phyloP scores from a whole-genome alignment of 35 echinoderm and acorn worm species.

The Diadema setosum region DNA sequence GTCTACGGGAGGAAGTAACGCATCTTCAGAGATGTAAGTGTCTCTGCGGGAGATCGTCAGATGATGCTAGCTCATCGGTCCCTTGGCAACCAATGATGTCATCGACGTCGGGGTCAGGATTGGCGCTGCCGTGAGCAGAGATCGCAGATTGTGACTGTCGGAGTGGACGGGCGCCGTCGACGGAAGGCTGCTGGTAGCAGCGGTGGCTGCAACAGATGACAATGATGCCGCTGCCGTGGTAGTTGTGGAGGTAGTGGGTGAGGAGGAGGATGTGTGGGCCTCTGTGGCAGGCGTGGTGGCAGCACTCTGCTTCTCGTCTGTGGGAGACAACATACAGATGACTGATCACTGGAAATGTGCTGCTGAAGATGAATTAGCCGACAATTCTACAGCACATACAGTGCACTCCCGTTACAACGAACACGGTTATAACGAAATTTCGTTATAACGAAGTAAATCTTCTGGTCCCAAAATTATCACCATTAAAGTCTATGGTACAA shows the following conservation, averaged over 20 bases:
- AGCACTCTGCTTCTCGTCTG: neutral
- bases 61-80: too few relatives aligned
- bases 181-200: neutral
- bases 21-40: too few relatives aligned
- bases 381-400: neutral
- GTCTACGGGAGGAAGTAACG: too few relatives aligned
- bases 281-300: neutral
- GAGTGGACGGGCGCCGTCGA: neutral
- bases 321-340: neutral
- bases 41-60: too few relatives aligned
- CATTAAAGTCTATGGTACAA: neutral
- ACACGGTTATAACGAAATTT: neutral
- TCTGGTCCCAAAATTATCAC: neutral
- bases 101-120: neutral
- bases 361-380: neutral
- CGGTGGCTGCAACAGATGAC: neutral
- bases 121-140: neutral
- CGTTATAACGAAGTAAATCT: too few relatives aligned
- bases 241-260: neutral
- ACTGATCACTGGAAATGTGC: neutral
- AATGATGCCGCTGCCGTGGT: neutral
- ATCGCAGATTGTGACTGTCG: slow-evolving; percentile 1
- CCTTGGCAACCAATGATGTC: too few relatives aligned
- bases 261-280: neutral
- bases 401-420: neutral